Conservation (phyloP, 1,140 invertebrate species). For the Saccostrea cuccullata region DNA sequence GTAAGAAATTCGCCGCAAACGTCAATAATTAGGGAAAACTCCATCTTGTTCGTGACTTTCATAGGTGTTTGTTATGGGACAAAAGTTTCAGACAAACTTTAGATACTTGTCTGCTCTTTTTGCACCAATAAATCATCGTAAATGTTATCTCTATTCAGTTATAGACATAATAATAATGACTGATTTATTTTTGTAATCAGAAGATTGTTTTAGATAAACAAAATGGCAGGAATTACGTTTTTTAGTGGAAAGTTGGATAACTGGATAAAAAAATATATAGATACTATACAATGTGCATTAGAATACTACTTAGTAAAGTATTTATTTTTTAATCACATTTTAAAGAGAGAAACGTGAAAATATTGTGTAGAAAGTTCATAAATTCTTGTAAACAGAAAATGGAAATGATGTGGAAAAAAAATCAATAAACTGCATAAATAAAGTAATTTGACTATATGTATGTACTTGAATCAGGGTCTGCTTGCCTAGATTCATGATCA, state of each 20-base stretch:
- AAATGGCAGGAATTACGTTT: slow-evolving; percentile 15
- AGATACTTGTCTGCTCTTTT: not conserved
- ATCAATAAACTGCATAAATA: too few relatives aligned
- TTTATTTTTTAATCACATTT: too few relatives aligned
- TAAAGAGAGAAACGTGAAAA: too few relatives aligned
- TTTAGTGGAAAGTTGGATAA: not conserved
- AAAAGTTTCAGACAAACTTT: slow-evolving; percentile 7
- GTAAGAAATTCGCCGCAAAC: slow-evolving; percentile 78
- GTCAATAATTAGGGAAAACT: not conserved
- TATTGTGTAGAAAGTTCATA: too few relatives aligned
- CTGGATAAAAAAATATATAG: not conserved
- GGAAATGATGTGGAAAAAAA: too few relatives aligned
- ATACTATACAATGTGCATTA: not conserved
- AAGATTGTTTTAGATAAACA: not conserved
- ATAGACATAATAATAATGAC: not conserved
- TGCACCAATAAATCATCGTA: not conserved
- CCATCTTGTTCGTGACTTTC: slow-evolving; percentile 27
- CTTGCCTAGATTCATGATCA: too few relatives aligned
- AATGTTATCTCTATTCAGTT: not conserved
- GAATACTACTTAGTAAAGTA: not conserved
- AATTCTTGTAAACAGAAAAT: too few relatives aligned
- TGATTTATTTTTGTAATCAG: not conserved
- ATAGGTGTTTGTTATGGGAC: slow-evolving; percentile 30
- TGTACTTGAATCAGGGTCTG: too few relatives aligned
- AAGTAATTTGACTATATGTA: too few relatives aligned